Percentiles rank a stretch among this genome's conserved stretches.
phyloP scores from a whole-genome alignment of 2,113 vertebrate species.

The Dasypus novemcinctus region DNA sequence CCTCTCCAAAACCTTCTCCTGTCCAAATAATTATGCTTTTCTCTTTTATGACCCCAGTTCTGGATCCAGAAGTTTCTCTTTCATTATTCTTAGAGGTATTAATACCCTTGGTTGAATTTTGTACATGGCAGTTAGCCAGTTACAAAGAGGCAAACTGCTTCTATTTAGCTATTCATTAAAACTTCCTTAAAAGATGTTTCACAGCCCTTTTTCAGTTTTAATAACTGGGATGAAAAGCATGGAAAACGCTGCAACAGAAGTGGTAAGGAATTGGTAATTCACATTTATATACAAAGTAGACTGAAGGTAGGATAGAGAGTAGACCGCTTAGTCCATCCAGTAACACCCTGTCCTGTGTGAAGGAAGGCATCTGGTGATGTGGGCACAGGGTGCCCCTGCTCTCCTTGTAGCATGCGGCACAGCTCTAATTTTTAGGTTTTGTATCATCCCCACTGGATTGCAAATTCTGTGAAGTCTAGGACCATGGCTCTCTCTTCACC shows the following conservation, averaged over 20 bases:
- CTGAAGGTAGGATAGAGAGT: background rate
- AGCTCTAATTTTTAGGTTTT: rapidly evolving
- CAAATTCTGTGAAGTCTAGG: too few species aligned
- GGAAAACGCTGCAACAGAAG: too few species aligned
- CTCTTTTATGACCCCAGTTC: background rate
- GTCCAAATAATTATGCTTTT: background rate
- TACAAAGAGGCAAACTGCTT: background rate
- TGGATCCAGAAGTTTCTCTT: background rate
- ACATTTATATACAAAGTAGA: background rate
- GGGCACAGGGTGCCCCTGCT: rapidly evolving
- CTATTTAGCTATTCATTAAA: background rate
- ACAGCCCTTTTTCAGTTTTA: background rate
- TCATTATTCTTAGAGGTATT: background rate
- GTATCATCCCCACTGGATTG: too few species aligned
- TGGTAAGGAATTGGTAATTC: background rate
- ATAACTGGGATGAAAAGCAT: background rate
- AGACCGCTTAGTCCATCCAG: rapidly evolving
- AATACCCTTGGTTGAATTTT: background rate
- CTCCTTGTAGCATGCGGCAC: too few species aligned
- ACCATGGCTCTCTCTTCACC: too few species aligned
- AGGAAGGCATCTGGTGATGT: background rate
- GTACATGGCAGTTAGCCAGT: background rate
- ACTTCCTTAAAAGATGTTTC: background rate
- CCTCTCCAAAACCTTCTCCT: background rate
- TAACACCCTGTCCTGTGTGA: too few species aligned